phyloP scores from a whole-genome alignment of 1,140 invertebrate species.

The Anadara kagoshimensis region DNA sequence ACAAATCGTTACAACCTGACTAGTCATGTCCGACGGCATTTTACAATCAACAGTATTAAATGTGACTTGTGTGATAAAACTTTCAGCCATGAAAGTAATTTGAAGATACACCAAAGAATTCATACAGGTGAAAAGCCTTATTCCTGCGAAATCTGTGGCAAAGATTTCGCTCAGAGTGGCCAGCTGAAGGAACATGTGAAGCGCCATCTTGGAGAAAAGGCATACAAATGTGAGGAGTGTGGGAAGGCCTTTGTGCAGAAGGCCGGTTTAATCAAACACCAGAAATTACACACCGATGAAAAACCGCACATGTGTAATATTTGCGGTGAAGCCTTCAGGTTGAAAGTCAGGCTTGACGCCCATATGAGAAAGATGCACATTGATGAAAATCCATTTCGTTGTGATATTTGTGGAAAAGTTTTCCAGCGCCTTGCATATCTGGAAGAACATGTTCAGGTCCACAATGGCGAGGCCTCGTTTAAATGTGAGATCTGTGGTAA shows the following conservation, averaged over 20 bases:
- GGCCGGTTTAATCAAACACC: slow-evolving; percentile 77
- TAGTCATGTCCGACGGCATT: slow-evolving; percentile 2
- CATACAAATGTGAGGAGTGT: slow-evolving; percentile 72
- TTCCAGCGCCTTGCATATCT: slow-evolving; percentile 17
- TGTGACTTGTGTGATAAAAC: slow-evolving; percentile 55
- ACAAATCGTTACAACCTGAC: neutral
- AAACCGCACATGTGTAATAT: slow-evolving; percentile 25
- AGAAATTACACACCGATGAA: slow-evolving; percentile 56
- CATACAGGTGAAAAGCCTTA: slow-evolving; percentile 76
- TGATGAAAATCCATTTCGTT: slow-evolving; percentile 68
- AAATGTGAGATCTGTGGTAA: too few relatives aligned
- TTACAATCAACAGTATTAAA: slow-evolving; percentile 43
- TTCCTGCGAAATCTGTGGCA: slow-evolving; percentile 56
- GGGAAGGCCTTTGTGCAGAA: slow-evolving; percentile 76
- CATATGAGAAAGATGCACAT: slow-evolving; percentile 73
- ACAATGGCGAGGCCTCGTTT: neutral
- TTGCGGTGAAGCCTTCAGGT: slow-evolving; percentile 32
- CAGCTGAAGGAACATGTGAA: slow-evolving; percentile 47
- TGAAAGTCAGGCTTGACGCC: slow-evolving; percentile 37
- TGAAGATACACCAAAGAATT: slow-evolving; percentile 53
- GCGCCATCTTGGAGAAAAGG: slow-evolving; percentile 51
- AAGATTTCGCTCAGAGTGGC: slow-evolving; percentile 47
- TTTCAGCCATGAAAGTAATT: slow-evolving; percentile 42
- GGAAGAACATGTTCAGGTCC: slow-evolving; percentile 17
- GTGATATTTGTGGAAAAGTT: slow-evolving; percentile 38